phyloP scores from a whole-genome alignment of 2,888 invertebrate genomes.

The Ophion costatus region DNA sequence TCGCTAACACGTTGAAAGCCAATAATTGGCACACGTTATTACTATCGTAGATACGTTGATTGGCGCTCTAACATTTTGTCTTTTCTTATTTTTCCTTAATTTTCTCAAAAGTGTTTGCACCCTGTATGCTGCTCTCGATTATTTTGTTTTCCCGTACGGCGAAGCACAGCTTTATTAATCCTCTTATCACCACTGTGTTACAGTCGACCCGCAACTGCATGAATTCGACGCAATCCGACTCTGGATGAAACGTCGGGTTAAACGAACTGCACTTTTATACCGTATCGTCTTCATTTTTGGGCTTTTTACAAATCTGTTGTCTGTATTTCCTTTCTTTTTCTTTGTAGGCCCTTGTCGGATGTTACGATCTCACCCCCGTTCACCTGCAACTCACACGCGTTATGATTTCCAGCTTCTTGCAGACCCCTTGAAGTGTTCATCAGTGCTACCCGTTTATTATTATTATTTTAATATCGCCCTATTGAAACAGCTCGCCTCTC shows the following conservation, averaged over 20 bases:
- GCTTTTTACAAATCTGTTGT: not conserved
- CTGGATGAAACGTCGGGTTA: slow-evolving; percentile 1
- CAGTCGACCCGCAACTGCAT: slow-evolving; percentile 33
- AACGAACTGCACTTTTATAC: not conserved
- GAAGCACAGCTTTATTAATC: slow-evolving; percentile 47
- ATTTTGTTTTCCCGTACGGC: slow-evolving; percentile 47
- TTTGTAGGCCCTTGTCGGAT: not conserved
- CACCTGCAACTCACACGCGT: not conserved
- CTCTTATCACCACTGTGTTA: slow-evolving; percentile 26
- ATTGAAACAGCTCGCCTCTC: not conserved
- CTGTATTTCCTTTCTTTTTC: not conserved
- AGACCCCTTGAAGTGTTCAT: not conserved
- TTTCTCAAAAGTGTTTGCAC: slow-evolving; percentile 61
- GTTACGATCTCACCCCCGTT: not conserved
- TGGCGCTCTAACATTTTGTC: slow-evolving; percentile 59
- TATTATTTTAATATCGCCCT: not conserved
- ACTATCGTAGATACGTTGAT: slow-evolving; percentile 64
- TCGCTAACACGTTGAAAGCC: slow-evolving; percentile 41
- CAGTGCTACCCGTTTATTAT: not conserved
- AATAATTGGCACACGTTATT: slow-evolving; percentile 67
- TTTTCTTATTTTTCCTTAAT: slow-evolving; percentile 15
- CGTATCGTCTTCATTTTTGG: slow-evolving; percentile 10
- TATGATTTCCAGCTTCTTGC: not conserved
- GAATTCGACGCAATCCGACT: slow-evolving; percentile 37
- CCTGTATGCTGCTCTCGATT: slow-evolving; percentile 41